Conservation (phyloP, 2,113 vertebrate genomes). For the Nettapus auritus region DNA sequence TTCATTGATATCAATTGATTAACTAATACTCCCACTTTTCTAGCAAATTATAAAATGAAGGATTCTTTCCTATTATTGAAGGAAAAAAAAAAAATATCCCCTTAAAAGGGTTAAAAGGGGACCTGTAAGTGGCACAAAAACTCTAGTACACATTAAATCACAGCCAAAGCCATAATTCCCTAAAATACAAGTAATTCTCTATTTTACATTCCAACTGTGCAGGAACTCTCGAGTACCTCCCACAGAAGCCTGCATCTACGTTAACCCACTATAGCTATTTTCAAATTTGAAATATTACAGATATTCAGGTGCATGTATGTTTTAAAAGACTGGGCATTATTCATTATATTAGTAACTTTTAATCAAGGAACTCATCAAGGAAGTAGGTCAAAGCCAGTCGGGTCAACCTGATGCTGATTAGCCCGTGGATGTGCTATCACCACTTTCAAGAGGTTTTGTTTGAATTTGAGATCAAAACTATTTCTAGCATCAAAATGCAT, state of each 20-base stretch:
- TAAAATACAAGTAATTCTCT: background rate
- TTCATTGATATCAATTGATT: background rate
- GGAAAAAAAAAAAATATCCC: background rate
- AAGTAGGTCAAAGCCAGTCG: background rate
- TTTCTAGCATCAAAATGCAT: background rate
- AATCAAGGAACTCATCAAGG: slow-evolving; percentile 46
- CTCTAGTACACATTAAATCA: background rate
- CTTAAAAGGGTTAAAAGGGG: background rate
- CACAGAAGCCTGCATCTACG: background rate
- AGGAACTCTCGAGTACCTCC: background rate
- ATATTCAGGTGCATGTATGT: background rate
- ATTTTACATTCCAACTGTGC: background rate
- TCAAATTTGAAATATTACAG: background rate
- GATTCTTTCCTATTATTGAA: background rate
- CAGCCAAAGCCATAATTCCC: background rate
- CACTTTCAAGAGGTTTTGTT: slow-evolving; percentile 16
- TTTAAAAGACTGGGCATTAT: background rate
- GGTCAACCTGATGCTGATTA: slow-evolving; percentile 28
- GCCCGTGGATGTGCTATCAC: background rate
- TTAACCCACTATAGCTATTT: background rate
- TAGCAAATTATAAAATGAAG: background rate
- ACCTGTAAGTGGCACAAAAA: background rate
- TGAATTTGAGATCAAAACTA: slow-evolving; percentile 24
- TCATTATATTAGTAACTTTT: slow-evolving; percentile 18
- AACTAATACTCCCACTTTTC: background rate